A percentile compares a stretch with the other conserved stretches of the same genome.
Conservation (phyloP, 30 jellyfish, hydroid and myxozoan genomes). For the Chrysaora quinquecirrha region DNA sequence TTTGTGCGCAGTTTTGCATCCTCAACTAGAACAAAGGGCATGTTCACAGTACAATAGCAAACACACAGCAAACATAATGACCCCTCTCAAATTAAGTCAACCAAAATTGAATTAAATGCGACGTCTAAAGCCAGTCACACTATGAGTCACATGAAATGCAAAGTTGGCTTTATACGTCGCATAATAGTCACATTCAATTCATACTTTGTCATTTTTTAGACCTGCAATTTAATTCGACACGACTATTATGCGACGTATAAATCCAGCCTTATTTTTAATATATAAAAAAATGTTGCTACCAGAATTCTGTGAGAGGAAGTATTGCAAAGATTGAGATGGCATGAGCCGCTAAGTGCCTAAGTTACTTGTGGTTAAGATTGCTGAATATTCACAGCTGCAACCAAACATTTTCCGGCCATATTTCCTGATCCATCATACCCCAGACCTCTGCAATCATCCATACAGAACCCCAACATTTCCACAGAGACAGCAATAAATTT, state of each 20-base stretch:
- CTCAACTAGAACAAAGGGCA: neutral
- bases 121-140: constrained; percentile 1
- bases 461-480: no score
- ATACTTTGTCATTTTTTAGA: constrained; percentile 1
- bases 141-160: neutral
- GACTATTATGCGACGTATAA: constrained; percentile 6
- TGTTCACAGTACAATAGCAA: constrained; percentile 11
- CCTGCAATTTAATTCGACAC: neutral
- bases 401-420: no score
- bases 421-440: no score
- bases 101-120: constrained; percentile 13
- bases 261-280: constrained; percentile 2
- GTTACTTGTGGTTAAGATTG: no score
- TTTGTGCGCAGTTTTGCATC: neutral
- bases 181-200: neutral
- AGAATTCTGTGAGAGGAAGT: no score
- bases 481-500: no score
- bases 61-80: constrained; percentile 21
- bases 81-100: constrained; percentile 27
- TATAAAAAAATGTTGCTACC: no score
- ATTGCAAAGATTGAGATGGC: no score
- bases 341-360: no score
- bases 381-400: no score
- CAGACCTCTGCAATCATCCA: no score
- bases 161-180: constrained; percentile 1